These are phyloP conservation scores for Naso thynnoides DNA, from an alignment of 2,797 vertebrate species.

Conservation along the genomic window DNA sequence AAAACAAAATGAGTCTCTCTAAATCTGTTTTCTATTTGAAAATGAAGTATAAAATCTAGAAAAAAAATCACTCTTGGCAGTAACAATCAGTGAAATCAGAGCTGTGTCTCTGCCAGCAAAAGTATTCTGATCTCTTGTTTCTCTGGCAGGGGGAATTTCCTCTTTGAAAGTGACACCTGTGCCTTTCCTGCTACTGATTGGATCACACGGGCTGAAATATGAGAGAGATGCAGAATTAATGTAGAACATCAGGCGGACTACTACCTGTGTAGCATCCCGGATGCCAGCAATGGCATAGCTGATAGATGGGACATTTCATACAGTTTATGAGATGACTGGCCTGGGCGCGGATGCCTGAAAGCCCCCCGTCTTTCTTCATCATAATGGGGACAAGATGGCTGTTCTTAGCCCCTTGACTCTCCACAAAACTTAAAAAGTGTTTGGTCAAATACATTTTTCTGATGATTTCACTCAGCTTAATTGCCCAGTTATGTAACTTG, in stretches of 20 bases:
- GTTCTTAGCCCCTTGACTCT: not conserved
- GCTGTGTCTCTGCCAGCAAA: slow-evolving; percentile 32
- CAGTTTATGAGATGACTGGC: slow-evolving; percentile 40
- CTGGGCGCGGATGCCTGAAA: not conserved
- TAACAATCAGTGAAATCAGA: slow-evolving; percentile 11
- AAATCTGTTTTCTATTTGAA: slow-evolving; percentile 6
- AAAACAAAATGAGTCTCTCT: slow-evolving; percentile 1
- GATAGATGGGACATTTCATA: slow-evolving; percentile 42
- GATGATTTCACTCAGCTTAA: slow-evolving; percentile 6
- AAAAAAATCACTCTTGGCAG: slow-evolving; percentile 23
- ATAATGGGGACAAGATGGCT: not conserved
- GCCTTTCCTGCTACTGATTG: slow-evolving; percentile 40
- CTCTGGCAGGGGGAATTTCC: slow-evolving; percentile 45
- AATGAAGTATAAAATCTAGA: not conserved
- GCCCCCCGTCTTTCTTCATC: not conserved
- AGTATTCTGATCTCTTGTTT: slow-evolving; percentile 34
- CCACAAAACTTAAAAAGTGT: not conserved
- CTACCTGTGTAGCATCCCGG: slow-evolving; percentile 33
- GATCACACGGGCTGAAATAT: slow-evolving; percentile 54
- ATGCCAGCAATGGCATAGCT: slow-evolving; percentile 15
- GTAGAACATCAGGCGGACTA: slow-evolving; percentile 33
- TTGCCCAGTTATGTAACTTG: not conserved
- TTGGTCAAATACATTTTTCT: not conserved
- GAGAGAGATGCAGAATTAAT: slow-evolving; percentile 35
- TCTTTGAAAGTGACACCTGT: slow-evolving; percentile 54